These are phyloP conservation scores for Brotula barbata DNA, from an alignment of 2,797 vertebrate species.

Conservation along the genomic window DNA sequence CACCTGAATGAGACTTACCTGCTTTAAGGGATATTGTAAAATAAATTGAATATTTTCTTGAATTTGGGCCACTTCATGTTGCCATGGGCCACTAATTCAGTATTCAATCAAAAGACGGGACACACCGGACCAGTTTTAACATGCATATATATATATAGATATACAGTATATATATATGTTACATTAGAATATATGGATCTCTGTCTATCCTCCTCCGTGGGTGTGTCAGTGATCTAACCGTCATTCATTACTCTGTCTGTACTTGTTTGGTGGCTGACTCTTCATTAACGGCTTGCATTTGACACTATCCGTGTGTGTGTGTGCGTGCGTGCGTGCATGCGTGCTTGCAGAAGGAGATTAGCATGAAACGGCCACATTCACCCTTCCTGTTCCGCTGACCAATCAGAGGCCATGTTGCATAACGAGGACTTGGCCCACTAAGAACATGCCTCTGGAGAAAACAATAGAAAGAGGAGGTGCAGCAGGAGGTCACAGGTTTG, in stretches of 20 bases:
- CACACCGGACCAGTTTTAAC: too few species aligned
- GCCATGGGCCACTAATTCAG: too few species aligned
- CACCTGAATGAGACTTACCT: too few species aligned
- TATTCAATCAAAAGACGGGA: too few species aligned
- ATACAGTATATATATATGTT: too few species aligned
- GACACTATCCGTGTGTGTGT: not conserved
- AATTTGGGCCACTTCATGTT: too few species aligned
- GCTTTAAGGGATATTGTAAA: too few species aligned
- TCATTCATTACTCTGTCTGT: slow-evolving; percentile 25
- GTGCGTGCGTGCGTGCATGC: too few species aligned
- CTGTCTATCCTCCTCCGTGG: slow-evolving; percentile 3
- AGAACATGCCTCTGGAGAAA: slow-evolving; percentile 21
- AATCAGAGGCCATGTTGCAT: slow-evolving; percentile 24
- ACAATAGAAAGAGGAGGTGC: not conserved
- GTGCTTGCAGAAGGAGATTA: too few species aligned
- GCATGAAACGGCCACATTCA: slow-evolving; percentile 7
- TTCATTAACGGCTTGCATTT: not conserved
- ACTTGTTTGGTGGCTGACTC: slow-evolving; percentile 42
- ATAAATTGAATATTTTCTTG: too few species aligned
- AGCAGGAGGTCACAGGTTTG: slow-evolving; percentile 9
- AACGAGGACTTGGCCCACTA: slow-evolving; percentile 20
- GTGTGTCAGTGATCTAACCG: slow-evolving; percentile 32
- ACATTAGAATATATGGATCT: too few species aligned
- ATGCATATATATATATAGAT: not conserved
- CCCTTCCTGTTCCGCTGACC: slow-evolving; percentile 50